Percentiles rank a stretch among this genome's conserved stretches.
Evolutionary conservation across 2,113 vertebrate species (phyloP).

Genomic region (Sporophila hypoxantha): DNA sequence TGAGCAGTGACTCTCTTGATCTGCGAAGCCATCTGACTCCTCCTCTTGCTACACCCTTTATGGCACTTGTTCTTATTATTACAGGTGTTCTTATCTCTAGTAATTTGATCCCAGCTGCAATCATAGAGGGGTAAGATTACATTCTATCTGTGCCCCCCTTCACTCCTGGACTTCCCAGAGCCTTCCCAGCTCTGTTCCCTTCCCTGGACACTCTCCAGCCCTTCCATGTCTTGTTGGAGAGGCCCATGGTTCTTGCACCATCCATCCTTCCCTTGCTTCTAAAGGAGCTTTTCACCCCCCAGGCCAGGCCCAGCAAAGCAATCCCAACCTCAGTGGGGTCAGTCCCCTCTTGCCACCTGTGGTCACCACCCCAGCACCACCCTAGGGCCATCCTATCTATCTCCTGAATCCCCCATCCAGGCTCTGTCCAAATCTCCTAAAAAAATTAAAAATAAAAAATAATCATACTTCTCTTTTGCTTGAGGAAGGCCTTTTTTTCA

Average conservation of each 20-base stretch:
- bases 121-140: too few relatives aligned
- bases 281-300: accelerated
- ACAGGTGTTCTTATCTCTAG: too few relatives aligned
- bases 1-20: too few relatives aligned
- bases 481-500: background rate
- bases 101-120: too few relatives aligned
- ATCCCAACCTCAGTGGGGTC: background rate
- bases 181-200: background rate
- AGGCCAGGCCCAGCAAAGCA: background rate
- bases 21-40: too few relatives aligned
- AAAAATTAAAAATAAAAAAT: background rate
- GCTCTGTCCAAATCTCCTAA: background rate
- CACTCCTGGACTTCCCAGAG: too few relatives aligned
- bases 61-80: too few relatives aligned
- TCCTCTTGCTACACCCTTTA: too few relatives aligned
- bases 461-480: background rate
- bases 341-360: background rate
- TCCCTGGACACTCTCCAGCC: background rate
- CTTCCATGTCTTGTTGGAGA: background rate
- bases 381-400: background rate
- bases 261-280: accelerated
- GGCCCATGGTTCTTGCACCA: background rate
- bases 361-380: background rate
- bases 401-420: background rate
- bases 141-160: too few relatives aligned